Base-by-base conservation (phyloP, 2,888 invertebrate genomes). In the Luffia ferchaultella region DNA sequence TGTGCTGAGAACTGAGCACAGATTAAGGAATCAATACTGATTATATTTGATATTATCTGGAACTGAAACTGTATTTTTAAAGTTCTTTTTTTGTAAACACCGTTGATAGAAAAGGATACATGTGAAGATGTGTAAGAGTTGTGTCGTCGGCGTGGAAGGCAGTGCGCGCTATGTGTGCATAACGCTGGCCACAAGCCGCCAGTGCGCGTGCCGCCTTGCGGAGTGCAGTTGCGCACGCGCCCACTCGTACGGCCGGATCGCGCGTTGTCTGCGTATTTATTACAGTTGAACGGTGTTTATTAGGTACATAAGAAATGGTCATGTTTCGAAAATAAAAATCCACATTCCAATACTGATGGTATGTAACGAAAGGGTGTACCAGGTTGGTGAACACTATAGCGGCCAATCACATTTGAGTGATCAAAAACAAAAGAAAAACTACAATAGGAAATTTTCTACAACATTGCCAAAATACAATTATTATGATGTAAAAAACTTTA, bases 1-100 rank as follows among this genome's bases (percentile, higher is more conserved):
- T 89, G 75, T 94, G 91, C 64, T 95, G 93, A 30, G 93, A 85
- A 60, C 93, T 93, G 65, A 43, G 2, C 58, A 62, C 7, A 17
- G 5, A 15, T 51, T 44, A 20, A 20, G 49, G 20, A 49, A 45
- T 30, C n/a, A n/a, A n/a, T n/a, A n/a, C n/a, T n/a, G n/a, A n/a
- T n/a, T n/a, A n/a, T n/a, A n/a, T n/a, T n/a, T n/a, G n/a, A n/a
- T n/a, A n/a, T n/a, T n/a, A n/a, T n/a, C n/a, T n/a, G n/a, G n/a
- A n/a, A n/a, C n/a, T n/a, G n/a, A n/a, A n/a, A n/a, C n/a, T n/a
- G n/a, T n/a, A n/a, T n/a, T n/a, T n/a, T n/a, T n/a, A n/a, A n/a
- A n/a, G n/a, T n/a, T n/a, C n/a, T n/a, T n/a, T n/a, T n/a, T n/a
- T n/a, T n/a, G n/a, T n/a, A n/a, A n/a, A n/a, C n/a, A n/a, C n/a